phyloP scores from a whole-genome alignment of 2,797 vertebrate species.

The Lutjanus argentimaculatus region DNA sequence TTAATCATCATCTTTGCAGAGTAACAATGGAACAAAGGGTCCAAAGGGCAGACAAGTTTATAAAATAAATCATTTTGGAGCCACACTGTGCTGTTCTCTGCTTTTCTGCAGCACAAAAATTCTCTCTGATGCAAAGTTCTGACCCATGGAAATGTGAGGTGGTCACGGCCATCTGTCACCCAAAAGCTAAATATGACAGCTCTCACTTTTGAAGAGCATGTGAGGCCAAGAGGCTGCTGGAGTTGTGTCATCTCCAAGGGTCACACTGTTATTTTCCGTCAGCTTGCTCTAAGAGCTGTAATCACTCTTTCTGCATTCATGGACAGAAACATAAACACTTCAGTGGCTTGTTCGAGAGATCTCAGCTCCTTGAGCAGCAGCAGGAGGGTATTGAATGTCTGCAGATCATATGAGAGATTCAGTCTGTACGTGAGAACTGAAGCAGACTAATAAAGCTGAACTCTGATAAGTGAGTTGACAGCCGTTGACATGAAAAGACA shows the following conservation, averaged over 20 bases:
- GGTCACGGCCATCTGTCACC: conserved; percentile 39
- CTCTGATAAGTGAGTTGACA: conserved; percentile 26
- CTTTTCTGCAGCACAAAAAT: conserved; percentile 15
- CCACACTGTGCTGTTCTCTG: not conserved
- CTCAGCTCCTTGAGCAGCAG: conserved; percentile 22
- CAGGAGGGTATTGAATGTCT: conserved; percentile 7
- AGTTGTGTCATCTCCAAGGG: conserved; percentile 53
- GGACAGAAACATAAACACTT: conserved; percentile 63
- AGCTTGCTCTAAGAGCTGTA: conserved; percentile 29
- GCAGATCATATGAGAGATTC: not conserved
- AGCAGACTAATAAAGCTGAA: conserved; percentile 25
- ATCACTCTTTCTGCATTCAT: conserved; percentile 35
- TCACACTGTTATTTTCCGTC: conserved; percentile 46
- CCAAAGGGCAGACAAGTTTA: not conserved
- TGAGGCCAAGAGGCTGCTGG: conserved; percentile 31
- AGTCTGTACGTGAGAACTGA: conserved; percentile 6
- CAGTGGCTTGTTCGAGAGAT: conserved; percentile 23
- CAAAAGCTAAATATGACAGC: conserved; percentile 44
- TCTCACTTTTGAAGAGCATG: conserved; percentile 25
- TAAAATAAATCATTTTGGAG: not conserved
- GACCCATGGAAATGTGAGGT: conserved; percentile 5
- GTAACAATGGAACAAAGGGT: conserved; percentile 9
- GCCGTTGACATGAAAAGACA: conserved; percentile 3
- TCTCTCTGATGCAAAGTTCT: conserved; percentile 2
- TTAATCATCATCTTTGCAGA: not conserved